Evolutionary conservation across 2,888 invertebrate species (phyloP), one percentile per base, ranked within the genome.

Genomic region (Rhagophthalmus giganteus): DNA sequence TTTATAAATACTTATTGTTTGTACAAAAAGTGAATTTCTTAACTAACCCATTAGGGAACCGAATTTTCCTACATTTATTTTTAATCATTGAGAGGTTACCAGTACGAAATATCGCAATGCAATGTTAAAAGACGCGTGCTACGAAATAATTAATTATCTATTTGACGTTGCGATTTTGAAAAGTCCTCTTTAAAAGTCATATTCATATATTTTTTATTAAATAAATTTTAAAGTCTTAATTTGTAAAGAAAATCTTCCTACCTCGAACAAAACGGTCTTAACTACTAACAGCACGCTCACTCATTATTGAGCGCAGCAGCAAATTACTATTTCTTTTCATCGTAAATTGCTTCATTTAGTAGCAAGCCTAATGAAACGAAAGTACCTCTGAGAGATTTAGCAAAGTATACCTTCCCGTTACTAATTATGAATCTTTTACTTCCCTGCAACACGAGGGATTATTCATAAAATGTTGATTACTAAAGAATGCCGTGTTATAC

Each of bases 341-440:
- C 65, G 62, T 60, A 67, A 67, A 67, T 67, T 67, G 65, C 67
- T 66, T 66, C 65, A 67, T 66, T 67, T 67, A 66, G 64, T 61
- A 57, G 53, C 55, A 39, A 57, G 53, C 52, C 53, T 61, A 61
- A 61, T 61, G 59, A 58, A 60, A 60, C 61, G 60, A 50, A 59
- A 54, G 57, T 53, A 56, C 56, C 57, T 58, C 46, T 34, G 50
- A 56, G 56, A 59, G 59, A 59, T 59, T 60, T 60, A 60, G 55
- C 44, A 37, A 45, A 50, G 52, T 46, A 40, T 46, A 53, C 53
- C 55, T 59, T 54, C 47, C 45, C 55, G 54, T 41, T 54, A 51
- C 57, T 60, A 60, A 60, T 60, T 60, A 60, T 59, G 58, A 59
- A 57, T 60, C 55, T 59, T 59, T 60, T 60, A 59, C 52, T 58